These are phyloP conservation scores for Onychostruthus taczanowskii DNA, from an alignment of 2,113 vertebrate species.

Conservation along the genomic window DNA sequence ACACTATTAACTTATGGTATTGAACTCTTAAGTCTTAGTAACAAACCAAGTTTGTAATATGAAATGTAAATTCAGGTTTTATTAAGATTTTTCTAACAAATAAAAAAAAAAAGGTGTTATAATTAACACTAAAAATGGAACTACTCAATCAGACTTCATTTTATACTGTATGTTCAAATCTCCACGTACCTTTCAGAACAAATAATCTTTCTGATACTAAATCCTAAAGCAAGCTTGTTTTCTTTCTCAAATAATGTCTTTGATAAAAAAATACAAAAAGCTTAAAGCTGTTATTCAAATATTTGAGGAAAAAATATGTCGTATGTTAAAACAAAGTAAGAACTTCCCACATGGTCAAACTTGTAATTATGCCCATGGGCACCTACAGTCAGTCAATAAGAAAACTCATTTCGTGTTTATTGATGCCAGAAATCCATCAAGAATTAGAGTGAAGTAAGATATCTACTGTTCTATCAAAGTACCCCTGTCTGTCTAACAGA, in stretches of 20 bases:
- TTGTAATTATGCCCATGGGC: not conserved
- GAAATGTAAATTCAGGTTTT: not conserved
- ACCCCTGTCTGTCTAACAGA: not conserved
- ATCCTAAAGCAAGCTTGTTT: not conserved
- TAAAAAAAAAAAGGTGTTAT: not conserved
- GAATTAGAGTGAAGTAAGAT: not conserved
- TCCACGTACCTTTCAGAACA: not conserved
- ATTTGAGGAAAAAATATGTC: not conserved
- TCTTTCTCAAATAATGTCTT: not conserved
- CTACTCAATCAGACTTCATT: not conserved
- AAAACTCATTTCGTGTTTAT: constrained; percentile 13
- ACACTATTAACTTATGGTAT: not conserved
- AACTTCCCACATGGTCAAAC: not conserved
- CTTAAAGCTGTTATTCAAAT: not conserved
- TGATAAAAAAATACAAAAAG: not conserved
- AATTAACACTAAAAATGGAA: not conserved
- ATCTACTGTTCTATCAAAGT: not conserved
- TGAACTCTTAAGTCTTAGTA: not conserved
- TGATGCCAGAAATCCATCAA: constrained; percentile 29
- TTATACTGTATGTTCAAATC: not conserved
- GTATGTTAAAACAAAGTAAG: not conserved
- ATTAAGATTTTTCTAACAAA: not conserved
- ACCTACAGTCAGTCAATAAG: not conserved
- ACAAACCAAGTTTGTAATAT: not conserved
- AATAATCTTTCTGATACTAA: not conserved